A percentile compares a stretch with the other conserved stretches of the same genome.
These are phyloP conservation scores for Helicoverpa armigera DNA, from an alignment of 1,140 invertebrate genomes.

Conservation along the genomic window DNA sequence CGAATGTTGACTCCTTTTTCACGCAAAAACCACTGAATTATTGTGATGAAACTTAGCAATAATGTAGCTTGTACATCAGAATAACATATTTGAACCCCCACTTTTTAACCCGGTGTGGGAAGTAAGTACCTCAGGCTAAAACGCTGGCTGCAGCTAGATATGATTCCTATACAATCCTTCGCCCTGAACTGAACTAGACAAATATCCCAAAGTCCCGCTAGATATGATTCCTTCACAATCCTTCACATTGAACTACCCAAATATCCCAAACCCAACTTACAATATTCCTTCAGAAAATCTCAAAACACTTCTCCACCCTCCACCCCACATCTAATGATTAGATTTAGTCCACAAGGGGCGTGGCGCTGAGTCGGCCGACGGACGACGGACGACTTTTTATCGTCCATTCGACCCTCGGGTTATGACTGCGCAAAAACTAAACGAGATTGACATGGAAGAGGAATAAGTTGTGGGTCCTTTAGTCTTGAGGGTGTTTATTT, in stretches of 20 bases:
- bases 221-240: too few relatives aligned
- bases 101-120: too few relatives aligned
- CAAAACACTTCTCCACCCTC: neutral
- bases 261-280: neutral
- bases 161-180: too few relatives aligned
- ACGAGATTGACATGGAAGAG: slow-evolving; percentile 15
- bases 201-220: neutral
- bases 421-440: slow-evolving; percentile 21
- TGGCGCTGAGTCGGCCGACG: slow-evolving; percentile 54
- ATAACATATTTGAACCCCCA: too few relatives aligned
- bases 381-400: slow-evolving; percentile 54
- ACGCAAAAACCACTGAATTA: too few relatives aligned
- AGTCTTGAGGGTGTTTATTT: neutral
- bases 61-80: too few relatives aligned
- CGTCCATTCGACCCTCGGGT: slow-evolving; percentile 38
- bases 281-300: neutral
- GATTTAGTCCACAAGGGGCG: slow-evolving; percentile 47
- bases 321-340: slow-evolving; percentile 22
- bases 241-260: neutral
- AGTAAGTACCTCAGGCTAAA: too few relatives aligned
- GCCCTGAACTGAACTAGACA: neutral
- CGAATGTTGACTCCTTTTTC: too few relatives aligned
- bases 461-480: neutral
- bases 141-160: too few relatives aligned
- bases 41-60: too few relatives aligned